phyloP scores from a whole-genome alignment of 35 echinoderm and acorn worm genomes.

The Nesometra sesokonis region DNA sequence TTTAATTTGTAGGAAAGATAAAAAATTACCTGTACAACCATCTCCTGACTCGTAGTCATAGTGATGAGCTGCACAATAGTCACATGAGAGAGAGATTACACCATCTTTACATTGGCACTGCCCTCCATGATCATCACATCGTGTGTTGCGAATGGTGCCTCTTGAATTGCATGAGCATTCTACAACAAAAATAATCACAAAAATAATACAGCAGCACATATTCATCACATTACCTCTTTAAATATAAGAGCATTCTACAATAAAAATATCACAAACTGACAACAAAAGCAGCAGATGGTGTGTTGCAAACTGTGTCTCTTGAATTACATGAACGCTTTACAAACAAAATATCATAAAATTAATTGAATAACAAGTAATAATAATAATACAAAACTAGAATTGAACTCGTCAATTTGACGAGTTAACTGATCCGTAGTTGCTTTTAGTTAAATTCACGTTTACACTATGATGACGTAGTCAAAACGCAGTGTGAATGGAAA shows the following conservation, averaged over 20 bases:
- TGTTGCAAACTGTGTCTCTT: neutral
- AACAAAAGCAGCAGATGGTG: conserved; percentile 26
- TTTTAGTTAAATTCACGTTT: too few relatives aligned
- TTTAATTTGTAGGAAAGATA: too few relatives aligned
- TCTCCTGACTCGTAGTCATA: conserved; percentile 41
- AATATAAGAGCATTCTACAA: neutral
- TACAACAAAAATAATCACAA: neutral
- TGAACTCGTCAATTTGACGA: too few relatives aligned
- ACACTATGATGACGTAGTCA: too few relatives aligned
- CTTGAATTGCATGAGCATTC: neutral
- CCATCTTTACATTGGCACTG: conserved; percentile 50
- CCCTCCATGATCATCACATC: conserved; percentile 48
- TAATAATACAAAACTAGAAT: too few relatives aligned
- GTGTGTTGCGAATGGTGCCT: neutral
- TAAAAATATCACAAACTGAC: conserved; percentile 10
- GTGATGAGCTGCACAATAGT: conserved; percentile 46
- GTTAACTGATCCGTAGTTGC: too few relatives aligned
- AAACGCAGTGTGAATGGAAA: too few relatives aligned
- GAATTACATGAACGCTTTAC: neutral
- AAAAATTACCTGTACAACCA: conserved; percentile 59
- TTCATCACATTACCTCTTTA: neutral
- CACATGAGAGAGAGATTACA: conserved; percentile 24
- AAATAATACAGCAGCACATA: conserved; percentile 5
- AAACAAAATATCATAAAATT: neutral
- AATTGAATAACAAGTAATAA: neutral